Conservation (phyloP, 2,113 vertebrate genomes). For the Todiramphus saurophagus region DNA sequence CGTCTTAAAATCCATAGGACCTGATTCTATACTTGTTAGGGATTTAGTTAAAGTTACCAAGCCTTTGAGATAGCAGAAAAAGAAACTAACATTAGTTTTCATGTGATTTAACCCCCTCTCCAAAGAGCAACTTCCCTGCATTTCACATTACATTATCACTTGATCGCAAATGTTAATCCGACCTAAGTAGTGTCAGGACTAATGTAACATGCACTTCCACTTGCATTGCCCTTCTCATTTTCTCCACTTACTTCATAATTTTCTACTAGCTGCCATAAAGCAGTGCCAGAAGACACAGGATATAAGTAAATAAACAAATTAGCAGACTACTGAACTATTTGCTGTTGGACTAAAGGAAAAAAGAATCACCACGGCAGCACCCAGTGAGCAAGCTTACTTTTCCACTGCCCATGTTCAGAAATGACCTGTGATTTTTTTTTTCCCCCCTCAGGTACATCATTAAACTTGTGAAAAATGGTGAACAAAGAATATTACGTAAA, state of each 20-base stretch:
- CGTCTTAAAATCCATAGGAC: background rate
- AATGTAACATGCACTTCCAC: background rate
- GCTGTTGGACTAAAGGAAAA: background rate
- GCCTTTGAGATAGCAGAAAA: background rate
- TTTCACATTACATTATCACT: background rate
- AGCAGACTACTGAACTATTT: background rate
- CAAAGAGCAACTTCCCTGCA: background rate
- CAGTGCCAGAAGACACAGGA: background rate
- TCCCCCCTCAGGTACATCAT: background rate
- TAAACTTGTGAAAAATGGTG: background rate
- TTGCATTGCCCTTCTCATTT: background rate
- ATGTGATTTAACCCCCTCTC: background rate
- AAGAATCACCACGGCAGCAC: background rate
- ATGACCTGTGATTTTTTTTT: background rate
- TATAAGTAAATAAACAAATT: background rate
- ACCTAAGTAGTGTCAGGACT: background rate
- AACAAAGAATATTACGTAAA: background rate
- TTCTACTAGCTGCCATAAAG: background rate
- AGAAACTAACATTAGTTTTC: background rate
- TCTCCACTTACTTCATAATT: background rate
- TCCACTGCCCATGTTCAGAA: background rate
- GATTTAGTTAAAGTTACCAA: background rate
- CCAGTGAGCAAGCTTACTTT: background rate
- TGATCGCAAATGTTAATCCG: background rate
- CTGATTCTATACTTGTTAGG: background rate